Base-by-base conservation (phyloP, 2,888 invertebrate species). In the Lepidochitona cinerea region DNA sequence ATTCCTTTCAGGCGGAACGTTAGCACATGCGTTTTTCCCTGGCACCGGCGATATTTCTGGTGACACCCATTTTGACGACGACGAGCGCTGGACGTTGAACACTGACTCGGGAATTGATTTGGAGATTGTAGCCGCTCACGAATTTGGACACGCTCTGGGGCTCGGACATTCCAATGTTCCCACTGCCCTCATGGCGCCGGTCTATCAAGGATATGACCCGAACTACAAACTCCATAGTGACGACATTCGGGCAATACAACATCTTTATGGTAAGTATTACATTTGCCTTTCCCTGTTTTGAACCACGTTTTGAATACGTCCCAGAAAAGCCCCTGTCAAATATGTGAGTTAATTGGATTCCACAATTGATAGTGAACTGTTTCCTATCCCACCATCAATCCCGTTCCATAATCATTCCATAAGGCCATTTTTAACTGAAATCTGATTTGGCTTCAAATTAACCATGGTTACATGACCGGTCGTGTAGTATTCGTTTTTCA, bases 21-120 rank as follows among this genome's bases (percentile, higher is more conserved):
- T 89, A 37, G 90, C 89, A 0, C 90, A 90, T 75, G 90, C 90
- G 3, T 90, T 86, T 79, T 90, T 86, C 79, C 90, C 90, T 0
- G 89, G 89, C 29, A 78, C 65, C 12, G 81, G 85, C 2, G 75
- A 76, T 0, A 79, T 86, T 23, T 78, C 81, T 7, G 90, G 90
- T 0, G 87, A 88, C 79, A 87, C 88, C 0, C 90, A 90, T 78
- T 90, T 89, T 76, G 90, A 90, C 74, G 88, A 89, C 36, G 85
- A 85, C 67, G 90, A 90, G 72, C 52, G 74, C 36, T 90, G 90
- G 90, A 88, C 89, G 12, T 80, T 85, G 66, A 74, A 78, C 37
- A 77, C 76, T 5, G 74, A 84, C 9, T 75, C 79, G 5, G 85
- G 85, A 33, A 85, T 85, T 18, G 87, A 89, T 72, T 81, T 89